Evolutionary conservation across 2,888 invertebrate genomes (phyloP).

Genomic region (Flexamia atlantica): DNA sequence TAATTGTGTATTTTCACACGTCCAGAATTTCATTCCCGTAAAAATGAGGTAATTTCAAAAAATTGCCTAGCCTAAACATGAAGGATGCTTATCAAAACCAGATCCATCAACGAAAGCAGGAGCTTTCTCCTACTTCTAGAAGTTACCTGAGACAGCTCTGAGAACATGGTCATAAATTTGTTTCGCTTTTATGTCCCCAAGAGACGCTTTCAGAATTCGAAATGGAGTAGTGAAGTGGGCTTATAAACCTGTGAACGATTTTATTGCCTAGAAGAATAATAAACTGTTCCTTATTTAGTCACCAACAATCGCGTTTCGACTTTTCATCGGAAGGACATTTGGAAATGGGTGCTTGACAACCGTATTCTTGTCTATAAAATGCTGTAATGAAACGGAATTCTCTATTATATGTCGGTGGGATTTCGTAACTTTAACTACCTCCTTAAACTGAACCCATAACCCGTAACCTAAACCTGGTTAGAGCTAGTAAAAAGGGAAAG

Average conservation of each 20-base stretch:
- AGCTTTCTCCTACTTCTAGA: neutral
- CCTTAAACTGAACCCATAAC: no score
- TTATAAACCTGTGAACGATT: slow-evolving; percentile 8
- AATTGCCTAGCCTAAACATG: no score
- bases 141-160: neutral
- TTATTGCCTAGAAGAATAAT: neutral
- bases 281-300: neutral
- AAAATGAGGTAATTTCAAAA: no score
- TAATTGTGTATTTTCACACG: no score
- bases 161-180: slow-evolving; percentile 6
- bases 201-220: neutral
- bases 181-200: neutral
- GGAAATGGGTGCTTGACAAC: neutral
- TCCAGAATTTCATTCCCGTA: no score
- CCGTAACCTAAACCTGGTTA: no score
- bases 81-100: no score
- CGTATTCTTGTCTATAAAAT: neutral
- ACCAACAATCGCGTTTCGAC: neutral
- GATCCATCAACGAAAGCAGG: no score
- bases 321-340: neutral
- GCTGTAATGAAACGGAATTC: neutral
- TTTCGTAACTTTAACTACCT: no score
- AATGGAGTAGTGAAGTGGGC: neutral
- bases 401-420: no score
- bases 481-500: no score